Base-by-base conservation (phyloP, 2,797 vertebrate genomes). In the Crenuchus spilurus region DNA sequence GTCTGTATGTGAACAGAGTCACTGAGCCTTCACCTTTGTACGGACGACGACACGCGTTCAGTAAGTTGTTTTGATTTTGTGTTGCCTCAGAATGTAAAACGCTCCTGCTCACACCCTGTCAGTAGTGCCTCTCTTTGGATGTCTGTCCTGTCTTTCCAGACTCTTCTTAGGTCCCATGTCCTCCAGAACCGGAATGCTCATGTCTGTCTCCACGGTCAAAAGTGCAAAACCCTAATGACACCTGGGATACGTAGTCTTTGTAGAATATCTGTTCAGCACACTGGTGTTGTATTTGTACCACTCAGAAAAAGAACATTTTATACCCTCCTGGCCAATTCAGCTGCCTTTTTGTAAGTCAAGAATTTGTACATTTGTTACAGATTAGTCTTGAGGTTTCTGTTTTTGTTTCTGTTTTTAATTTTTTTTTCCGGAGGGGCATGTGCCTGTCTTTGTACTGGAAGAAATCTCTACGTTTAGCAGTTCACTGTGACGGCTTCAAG, bases 321-420 rank as follows among this genome's bases (percentile, higher is more conserved):
- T 79, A 79, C 46, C 74, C 78, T 65, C n/a, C 39, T 42, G 71
- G 77, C 65, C 62, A 57, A 68, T 79, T 77, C 74, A 74, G 51
- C 76, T 81, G 75, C 82, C 82, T 78, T 84, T 83, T 84, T 81
- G 70, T 82, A 79, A 79, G 69, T 80, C 58, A 71, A 64, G 67
- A 64, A 66, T 85, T 81, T 85, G 82, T 82, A 83, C 76, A 70
- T 82, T 83, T 83, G 77, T 82, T 82, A 76, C 76, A 76, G 74
- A 76, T 78, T 22, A 67, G 71, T 80, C 75, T 70, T 28, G 46
- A 37, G 0, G 5, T 46, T 46, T 31, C 7, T n/a, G 24, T 11
- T 44, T n/a, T 7, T 11, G n/a, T 60, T 28, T 67, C 28, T n/a
- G 35, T 20, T 35, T 11, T 55, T 31, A 20, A 4, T 14, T 58